These are phyloP conservation scores for Rhimphoctona megacephalus DNA, from an alignment of 2,888 invertebrate species.

Conservation along the genomic window DNA sequence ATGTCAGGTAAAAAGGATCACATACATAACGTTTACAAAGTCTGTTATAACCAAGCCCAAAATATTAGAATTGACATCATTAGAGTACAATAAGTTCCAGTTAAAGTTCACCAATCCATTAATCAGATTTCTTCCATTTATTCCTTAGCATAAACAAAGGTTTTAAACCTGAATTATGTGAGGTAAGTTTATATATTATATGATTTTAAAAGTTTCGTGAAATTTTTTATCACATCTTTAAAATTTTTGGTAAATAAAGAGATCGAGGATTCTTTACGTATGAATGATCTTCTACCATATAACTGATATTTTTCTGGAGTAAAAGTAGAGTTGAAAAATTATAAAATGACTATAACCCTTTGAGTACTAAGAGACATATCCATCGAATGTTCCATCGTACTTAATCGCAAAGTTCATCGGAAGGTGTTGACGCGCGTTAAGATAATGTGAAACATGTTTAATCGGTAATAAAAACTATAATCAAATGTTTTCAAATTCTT, in stretches of 20 bases:
- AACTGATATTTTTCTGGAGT: background rate
- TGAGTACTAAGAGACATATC: background rate
- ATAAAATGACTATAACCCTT: background rate
- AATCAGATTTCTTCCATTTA: no score
- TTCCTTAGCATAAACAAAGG: no score
- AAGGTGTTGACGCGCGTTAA: background rate
- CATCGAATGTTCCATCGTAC: background rate
- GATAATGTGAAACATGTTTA: background rate
- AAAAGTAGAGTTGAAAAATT: background rate
- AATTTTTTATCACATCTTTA: no score
- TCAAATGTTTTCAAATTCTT: background rate
- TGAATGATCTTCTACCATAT: no score
- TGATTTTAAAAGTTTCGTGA: no score
- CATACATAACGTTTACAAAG: background rate
- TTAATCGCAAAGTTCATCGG: background rate
- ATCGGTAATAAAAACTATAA: background rate
- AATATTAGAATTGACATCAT: background rate
- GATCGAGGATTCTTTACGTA: no score
- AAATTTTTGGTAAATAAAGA: no score
- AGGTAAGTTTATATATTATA: no score
- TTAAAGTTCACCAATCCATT: background rate
- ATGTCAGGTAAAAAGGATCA: background rate
- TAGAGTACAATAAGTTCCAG: background rate
- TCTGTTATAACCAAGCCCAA: background rate
- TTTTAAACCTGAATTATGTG: no score